Base-by-base conservation (phyloP, 2,113 vertebrate species). In the Ptilorrhoa leucosticta region DNA sequence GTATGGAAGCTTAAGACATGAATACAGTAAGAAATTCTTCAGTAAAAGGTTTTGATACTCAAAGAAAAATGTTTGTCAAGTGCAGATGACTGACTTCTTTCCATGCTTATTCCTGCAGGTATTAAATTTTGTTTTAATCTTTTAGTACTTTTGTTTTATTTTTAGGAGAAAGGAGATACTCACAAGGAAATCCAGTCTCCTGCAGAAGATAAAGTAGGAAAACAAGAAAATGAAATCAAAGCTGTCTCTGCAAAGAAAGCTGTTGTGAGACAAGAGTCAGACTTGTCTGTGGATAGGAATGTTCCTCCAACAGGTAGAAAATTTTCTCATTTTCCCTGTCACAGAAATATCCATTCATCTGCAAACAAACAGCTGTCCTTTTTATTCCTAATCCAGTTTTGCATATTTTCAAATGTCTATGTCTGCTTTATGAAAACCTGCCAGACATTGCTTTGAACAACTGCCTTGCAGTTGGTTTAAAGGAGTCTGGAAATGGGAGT, bases 261-360 rank as follows among this genome's bases (percentile, higher is more conserved):
- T 85, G 72, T 61, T 80, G 31, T 50, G 40, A 82, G 51, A 53
- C 92, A 84, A 48, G 97, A 93, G 40, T 89, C 75, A 85, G 90
- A 86, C 7, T 66, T 83, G 75, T 51, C 90, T 87, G 58, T 54
- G 72, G 92, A 94, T 82, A 76, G 64, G 47, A 57, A 39, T 19
- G 20, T 79, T 92, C 51, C 93, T 84, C 23, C 70, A 78, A 58
- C 95, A 97, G 98, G 98, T 98, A 91, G 92, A 73, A 92, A 37
- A 71, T 30, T 61, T 84, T 90, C 63, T 72, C 19, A 6, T 63
- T 88, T 89, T 58, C 44, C 45, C 45, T 68, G 53, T 70, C 79
- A 60, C 51, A 70, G 70, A 53, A 89, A 57, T 72, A 66, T 2
- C 68, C 51, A 65, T 48, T 91, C 30, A 21, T 35, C 40, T 69